Percentiles rank a stretch among this genome's conserved stretches.
phyloP scores from a whole-genome alignment of 2,113 vertebrate genomes.

The Bubo bubo region DNA sequence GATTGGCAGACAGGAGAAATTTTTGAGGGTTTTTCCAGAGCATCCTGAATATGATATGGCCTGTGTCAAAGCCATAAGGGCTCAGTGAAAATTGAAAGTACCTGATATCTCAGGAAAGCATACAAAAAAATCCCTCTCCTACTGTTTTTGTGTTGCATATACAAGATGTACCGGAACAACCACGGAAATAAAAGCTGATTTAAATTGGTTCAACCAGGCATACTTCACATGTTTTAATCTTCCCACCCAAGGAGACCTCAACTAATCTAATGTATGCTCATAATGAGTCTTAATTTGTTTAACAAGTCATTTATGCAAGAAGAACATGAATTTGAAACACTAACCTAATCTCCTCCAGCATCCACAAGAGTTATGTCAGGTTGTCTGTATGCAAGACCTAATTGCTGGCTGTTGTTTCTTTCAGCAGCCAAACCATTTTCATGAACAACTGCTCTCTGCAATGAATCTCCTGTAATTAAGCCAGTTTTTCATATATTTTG shows the following conservation, averaged over 20 bases:
- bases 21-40: background rate
- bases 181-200: background rate
- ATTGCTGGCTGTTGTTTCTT: background rate
- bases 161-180: background rate
- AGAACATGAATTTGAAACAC: background rate
- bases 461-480: background rate
- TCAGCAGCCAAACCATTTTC: background rate
- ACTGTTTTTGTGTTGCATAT: background rate
- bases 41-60: background rate
- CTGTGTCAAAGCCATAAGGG: background rate
- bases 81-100: background rate
- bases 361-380: background rate
- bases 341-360: background rate
- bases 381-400: background rate
- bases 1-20: background rate
- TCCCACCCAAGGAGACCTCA: background rate
- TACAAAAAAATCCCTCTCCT: background rate
- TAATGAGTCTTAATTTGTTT: constrained; percentile 28
- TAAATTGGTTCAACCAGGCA: background rate
- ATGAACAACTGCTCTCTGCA: background rate
- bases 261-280: background rate
- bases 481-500: background rate
- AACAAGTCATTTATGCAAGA: constrained; percentile 6
- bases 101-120: background rate
- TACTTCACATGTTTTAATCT: background rate